phyloP scores from a whole-genome alignment of 2,888 invertebrate genomes.

The Zygothrica quintamaculata region DNA sequence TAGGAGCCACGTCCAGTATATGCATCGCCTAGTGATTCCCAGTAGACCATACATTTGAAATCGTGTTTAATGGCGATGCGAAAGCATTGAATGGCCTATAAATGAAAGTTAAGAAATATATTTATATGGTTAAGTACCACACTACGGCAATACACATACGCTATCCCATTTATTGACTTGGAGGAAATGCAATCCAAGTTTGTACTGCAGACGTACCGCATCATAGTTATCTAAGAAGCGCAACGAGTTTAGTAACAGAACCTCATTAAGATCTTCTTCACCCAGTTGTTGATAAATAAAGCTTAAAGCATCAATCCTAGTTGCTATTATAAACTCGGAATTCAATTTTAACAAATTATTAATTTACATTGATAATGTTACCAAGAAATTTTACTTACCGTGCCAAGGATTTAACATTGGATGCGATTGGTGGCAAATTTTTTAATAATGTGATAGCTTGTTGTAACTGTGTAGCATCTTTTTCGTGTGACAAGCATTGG shows the following conservation, averaged over 20 bases:
- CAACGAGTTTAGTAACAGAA: conserved; percentile 82
- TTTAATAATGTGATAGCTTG: conserved; percentile 85
- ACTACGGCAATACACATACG: conserved; percentile 44
- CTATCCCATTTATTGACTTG: conserved; percentile 89
- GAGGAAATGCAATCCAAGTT: conserved; percentile 92
- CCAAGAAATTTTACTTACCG: conserved; percentile 55
- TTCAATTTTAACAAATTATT: too few relatives aligned
- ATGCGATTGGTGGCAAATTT: conserved; percentile 51
- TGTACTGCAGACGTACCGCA: conserved; percentile 92
- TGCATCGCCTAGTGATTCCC: conserved; percentile 96
- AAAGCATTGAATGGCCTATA: conserved; percentile 89
- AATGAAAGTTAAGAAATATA: not conserved
- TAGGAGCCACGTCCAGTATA: conserved; percentile 95
- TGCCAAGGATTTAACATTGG: conserved; percentile 63
- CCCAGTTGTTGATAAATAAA: conserved; percentile 89
- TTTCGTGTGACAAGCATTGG: conserved; percentile 76
- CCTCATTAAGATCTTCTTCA: conserved; percentile 85
- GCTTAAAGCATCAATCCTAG: conserved; percentile 90
- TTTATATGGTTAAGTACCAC: too few relatives aligned
- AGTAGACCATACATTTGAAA: conserved; percentile 89
- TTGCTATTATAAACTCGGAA: too few relatives aligned
- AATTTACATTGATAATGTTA: not conserved
- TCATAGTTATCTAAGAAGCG: conserved; percentile 85
- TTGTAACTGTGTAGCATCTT: conserved; percentile 78
- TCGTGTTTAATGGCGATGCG: conserved; percentile 89